Conservation (phyloP, 2,888 invertebrate species). For the Heliothis peltigera region DNA sequence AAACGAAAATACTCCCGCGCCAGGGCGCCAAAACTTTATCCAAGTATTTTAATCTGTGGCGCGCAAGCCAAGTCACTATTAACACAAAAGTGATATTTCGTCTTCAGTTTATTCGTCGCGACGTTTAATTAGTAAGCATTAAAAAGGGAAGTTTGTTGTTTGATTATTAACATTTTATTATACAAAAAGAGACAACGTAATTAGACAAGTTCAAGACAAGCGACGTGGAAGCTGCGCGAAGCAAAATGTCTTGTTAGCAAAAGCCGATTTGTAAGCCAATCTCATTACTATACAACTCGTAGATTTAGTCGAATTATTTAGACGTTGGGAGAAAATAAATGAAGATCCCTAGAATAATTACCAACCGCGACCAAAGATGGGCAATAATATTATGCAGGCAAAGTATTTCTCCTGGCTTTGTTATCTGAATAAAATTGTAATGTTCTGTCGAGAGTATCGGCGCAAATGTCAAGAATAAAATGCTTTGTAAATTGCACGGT, state of each 20-base stretch:
- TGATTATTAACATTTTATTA: conserved; percentile 42
- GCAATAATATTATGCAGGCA: not conserved
- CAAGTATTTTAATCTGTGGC: conserved; percentile 51
- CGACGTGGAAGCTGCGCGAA: conserved; percentile 17
- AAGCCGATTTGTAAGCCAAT: conserved; percentile 45
- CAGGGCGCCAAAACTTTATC: conserved; percentile 44
- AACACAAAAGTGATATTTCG: conserved; percentile 49
- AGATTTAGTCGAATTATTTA: conserved; percentile 35
- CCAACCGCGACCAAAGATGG: not conserved
- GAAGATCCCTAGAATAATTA: conserved; percentile 23
- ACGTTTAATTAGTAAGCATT: conserved; percentile 38
- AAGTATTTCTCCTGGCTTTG: not conserved
- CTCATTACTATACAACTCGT: conserved; percentile 35
- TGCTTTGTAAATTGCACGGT: conserved; percentile 4
- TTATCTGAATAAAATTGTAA: not conserved
- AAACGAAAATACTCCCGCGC: conserved; percentile 36
- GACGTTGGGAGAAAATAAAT: conserved; percentile 30
- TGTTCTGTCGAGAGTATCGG: not conserved
- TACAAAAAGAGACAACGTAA: conserved; percentile 26
- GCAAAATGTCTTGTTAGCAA: conserved; percentile 36
- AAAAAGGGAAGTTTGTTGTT: conserved; percentile 37
- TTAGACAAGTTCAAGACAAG: conserved; percentile 33
- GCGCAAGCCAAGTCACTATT: conserved; percentile 41
- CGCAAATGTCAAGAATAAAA: not conserved
- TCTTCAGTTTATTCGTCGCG: conserved; percentile 41